Conservation (phyloP, 2,888 invertebrate genomes). For the Drosophila acutilabella region DNA sequence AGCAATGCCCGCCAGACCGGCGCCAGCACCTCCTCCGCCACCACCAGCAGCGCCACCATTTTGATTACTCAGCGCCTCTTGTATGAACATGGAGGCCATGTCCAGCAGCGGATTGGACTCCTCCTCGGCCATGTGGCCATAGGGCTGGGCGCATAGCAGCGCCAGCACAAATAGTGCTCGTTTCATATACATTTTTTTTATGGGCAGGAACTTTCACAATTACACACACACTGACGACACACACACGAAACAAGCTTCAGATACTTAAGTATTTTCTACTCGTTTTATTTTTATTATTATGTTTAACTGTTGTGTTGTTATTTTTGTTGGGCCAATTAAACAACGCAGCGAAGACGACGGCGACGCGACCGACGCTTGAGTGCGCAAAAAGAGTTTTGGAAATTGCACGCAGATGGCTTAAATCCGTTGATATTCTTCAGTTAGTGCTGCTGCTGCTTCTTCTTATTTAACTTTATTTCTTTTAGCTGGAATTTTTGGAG, state of each 20-base stretch:
- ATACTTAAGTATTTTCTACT: constrained; percentile 47
- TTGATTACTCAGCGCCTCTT: constrained; percentile 86
- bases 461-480: constrained; percentile 4
- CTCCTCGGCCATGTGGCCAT: constrained; percentile 84
- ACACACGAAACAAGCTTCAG: constrained; percentile 13
- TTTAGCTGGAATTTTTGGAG: background rate
- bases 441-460: constrained; percentile 7
- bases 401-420: constrained; percentile 46
- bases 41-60: constrained; percentile 85
- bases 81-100: constrained; percentile 89
- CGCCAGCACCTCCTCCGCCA: constrained; percentile 83
- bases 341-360: constrained; percentile 55
- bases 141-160: constrained; percentile 79
- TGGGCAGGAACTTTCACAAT: constrained; percentile 82
- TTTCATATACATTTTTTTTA: constrained; percentile 73
- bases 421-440: constrained; percentile 38
- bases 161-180: constrained; percentile 76
- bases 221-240: constrained; percentile 67
- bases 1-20: constrained; percentile 86
- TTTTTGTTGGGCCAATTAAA: constrained; percentile 69
- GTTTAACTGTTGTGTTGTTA: constrained; percentile 29
- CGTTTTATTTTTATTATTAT: constrained; percentile 19
- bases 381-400: constrained; percentile 57
- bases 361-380: constrained; percentile 62
- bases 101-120: constrained; percentile 89